Evolutionary conservation across 2,113 vertebrate species (phyloP).

Genomic region (Centrocercus urophasianus): DNA sequence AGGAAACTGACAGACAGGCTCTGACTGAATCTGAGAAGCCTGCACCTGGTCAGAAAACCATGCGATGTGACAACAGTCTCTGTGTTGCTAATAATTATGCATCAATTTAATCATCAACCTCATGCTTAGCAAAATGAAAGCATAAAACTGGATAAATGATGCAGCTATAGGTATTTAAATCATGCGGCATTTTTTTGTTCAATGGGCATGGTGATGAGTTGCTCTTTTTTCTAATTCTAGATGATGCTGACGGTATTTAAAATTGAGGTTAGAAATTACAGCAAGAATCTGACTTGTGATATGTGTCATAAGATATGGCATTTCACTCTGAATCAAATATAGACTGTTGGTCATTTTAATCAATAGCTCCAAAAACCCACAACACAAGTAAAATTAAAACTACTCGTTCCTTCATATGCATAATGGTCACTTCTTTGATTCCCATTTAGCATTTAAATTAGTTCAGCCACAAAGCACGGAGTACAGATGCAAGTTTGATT

Average conservation of each 20-base stretch:
- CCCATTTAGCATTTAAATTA: conserved; percentile 29
- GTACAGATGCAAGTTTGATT: background rate
- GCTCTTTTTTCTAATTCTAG: conserved; percentile 66
- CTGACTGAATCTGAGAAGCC: conserved; percentile 65
- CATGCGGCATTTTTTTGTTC: conserved; percentile 73
- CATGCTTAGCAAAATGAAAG: conserved; percentile 78
- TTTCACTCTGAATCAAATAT: conserved; percentile 61
- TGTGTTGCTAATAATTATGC: conserved; percentile 82
- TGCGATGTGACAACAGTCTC: conserved; percentile 74
- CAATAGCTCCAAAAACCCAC: conserved; percentile 56
- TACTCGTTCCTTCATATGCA: conserved; percentile 8
- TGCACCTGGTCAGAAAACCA: conserved; percentile 86
- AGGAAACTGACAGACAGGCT: conserved; percentile 76
- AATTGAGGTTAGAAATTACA: conserved; percentile 76
- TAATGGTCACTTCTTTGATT: conserved; percentile 29
- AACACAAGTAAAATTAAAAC: conserved; percentile 53
- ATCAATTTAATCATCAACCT: conserved; percentile 82
- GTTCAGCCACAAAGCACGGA: conserved; percentile 27
- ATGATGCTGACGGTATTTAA: conserved; percentile 78
- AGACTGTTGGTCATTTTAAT: conserved; percentile 64
- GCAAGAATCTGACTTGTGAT: conserved; percentile 72
- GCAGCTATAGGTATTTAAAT: conserved; percentile 86
- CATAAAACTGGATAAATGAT: conserved; percentile 75
- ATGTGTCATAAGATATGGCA: conserved; percentile 63
- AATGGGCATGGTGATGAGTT: conserved; percentile 81